Percentiles rank a stretch among this genome's conserved stretches.
Evolutionary conservation across 2,888 invertebrate genomes (phyloP).

Genomic region (Syrista parreyssii): DNA sequence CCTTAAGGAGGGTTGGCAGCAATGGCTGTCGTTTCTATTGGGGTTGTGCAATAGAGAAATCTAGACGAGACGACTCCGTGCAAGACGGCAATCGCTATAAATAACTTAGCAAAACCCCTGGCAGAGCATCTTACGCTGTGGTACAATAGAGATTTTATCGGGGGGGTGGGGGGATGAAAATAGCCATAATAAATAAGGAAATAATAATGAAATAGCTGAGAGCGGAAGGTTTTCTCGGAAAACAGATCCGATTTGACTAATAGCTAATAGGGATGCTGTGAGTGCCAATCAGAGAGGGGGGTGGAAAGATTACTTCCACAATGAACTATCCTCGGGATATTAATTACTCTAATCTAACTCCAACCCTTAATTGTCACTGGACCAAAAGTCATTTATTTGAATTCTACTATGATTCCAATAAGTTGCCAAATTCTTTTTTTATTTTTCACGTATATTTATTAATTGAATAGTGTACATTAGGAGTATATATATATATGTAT

Average conservation of each 20-base stretch:
- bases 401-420: not conserved
- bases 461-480: not conserved
- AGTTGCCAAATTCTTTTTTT: not conserved
- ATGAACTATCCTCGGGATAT: constrained; percentile 21
- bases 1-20: not conserved
- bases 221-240: constrained; percentile 26
- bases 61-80: constrained; percentile 1
- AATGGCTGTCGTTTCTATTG: not conserved
- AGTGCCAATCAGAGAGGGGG: not conserved
- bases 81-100: constrained; percentile 46
- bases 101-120: constrained; percentile 36
- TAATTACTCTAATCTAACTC: constrained; percentile 23
- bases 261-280: constrained; percentile 4
- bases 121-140: constrained; percentile 9
- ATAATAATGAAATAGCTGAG: constrained; percentile 37
- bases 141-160: constrained; percentile 48
- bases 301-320: constrained; percentile 13
- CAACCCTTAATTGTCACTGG: not conserved
- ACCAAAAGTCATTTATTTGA: not conserved
- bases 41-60: not conserved
- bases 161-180: constrained; percentile 38
- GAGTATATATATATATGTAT: too few species aligned
- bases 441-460: not conserved
- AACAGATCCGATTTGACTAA: constrained; percentile 42
- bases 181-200: constrained; percentile 47